Percentiles rank a stretch among this genome's conserved stretches.
These are phyloP conservation scores for Tiliqua scincoides DNA, from an alignment of 2,113 vertebrate species.

Conservation along the genomic window DNA sequence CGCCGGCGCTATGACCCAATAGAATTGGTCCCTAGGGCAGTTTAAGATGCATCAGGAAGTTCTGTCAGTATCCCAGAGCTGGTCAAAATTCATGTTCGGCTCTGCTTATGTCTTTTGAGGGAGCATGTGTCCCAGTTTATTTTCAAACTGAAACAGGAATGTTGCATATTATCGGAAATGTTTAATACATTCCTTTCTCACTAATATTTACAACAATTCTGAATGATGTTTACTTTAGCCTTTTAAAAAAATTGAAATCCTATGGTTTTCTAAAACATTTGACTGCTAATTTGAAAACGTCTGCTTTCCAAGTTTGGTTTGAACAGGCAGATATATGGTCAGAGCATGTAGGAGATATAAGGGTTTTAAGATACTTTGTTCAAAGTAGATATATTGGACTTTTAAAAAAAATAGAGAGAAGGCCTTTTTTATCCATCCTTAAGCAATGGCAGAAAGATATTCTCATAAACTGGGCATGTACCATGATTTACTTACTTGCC, in stretches of 20 bases:
- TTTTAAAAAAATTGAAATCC: neutral
- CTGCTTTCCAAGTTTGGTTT: slow-evolving; percentile 62
- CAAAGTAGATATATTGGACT: slow-evolving; percentile 66
- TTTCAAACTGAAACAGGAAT: neutral
- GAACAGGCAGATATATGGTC: slow-evolving; percentile 44
- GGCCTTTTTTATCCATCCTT: slow-evolving; percentile 65
- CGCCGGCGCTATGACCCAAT: no score
- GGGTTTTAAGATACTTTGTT: slow-evolving; percentile 61
- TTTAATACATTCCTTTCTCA: neutral
- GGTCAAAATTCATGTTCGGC: neutral
- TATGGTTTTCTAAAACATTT: neutral
- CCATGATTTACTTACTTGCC: slow-evolving; percentile 72
- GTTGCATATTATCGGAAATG: neutral
- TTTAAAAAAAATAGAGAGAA: slow-evolving; percentile 59
- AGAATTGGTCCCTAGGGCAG: no score
- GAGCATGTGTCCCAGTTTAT: neutral
- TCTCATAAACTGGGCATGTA: slow-evolving; percentile 69
- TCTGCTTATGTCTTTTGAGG: neutral
- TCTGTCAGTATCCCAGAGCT: neutral
- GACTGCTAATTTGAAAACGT: slow-evolving; percentile 47
- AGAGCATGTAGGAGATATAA: slow-evolving; percentile 59
- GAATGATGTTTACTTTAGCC: neutral
- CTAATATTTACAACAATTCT: neutral
- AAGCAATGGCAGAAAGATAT: slow-evolving; percentile 72
- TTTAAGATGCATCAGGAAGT: no score